phyloP scores from a whole-genome alignment of 2,113 vertebrate species.

The Pluvialis apricaria region DNA sequence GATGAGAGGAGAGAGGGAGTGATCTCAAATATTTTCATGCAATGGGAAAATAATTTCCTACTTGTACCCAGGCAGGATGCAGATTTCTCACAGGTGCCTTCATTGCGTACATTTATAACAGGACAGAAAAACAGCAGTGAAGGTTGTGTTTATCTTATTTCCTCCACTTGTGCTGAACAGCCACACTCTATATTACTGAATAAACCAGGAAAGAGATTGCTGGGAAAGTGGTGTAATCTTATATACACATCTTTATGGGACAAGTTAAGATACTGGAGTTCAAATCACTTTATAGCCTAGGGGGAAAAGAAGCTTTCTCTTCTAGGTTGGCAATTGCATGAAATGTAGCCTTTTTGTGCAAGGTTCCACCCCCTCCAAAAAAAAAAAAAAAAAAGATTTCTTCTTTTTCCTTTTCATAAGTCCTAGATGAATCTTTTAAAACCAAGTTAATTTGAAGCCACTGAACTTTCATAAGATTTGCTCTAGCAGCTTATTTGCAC shows the following conservation, averaged over 20 bases:
- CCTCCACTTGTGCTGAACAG: background rate
- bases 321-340: background rate
- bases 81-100: background rate
- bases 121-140: background rate
- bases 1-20: background rate
- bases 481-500: background rate
- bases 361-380: accelerated
- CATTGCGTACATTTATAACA: background rate
- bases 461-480: background rate
- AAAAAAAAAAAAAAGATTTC: background rate
- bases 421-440: background rate
- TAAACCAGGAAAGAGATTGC: background rate
- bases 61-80: background rate
- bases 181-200: background rate
- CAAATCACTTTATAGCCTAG: background rate
- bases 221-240: background rate
- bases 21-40: background rate
- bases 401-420: background rate
- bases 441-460: background rate
- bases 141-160: background rate
- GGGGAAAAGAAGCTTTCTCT: background rate
- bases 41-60: background rate
- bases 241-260: background rate
- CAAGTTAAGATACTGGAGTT: background rate
- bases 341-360: background rate